Conservation (phyloP, 2,113 vertebrate species). For the Paramormyrops kingsleyae region DNA sequence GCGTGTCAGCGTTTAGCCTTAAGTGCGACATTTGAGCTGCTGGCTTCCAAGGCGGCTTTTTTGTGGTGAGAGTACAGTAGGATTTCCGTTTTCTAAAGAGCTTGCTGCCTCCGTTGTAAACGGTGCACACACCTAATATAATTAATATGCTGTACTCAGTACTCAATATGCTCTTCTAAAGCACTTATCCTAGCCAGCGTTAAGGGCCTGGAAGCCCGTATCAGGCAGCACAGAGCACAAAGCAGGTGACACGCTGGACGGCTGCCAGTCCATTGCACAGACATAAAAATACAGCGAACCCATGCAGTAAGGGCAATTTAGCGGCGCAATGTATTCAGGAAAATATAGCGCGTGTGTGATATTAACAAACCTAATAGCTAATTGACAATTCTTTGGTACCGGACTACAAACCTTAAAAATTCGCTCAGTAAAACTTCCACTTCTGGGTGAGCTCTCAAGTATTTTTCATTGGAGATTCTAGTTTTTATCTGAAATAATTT, state of each 20-base stretch:
- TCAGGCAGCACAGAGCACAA: background rate
- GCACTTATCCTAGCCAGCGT: too few species aligned
- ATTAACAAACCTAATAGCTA: background rate
- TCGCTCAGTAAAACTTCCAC: conserved; percentile 61
- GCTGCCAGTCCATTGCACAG: background rate
- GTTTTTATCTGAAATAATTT: conserved; percentile 61
- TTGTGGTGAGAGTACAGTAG: background rate
- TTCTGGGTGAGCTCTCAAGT: conserved; percentile 69
- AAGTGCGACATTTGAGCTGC: background rate
- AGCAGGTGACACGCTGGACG: background rate
- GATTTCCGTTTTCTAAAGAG: background rate
- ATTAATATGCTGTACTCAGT: too few species aligned
- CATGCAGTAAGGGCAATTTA: background rate
- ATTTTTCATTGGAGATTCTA: conserved; percentile 69
- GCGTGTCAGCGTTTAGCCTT: background rate
- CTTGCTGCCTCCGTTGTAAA: background rate
- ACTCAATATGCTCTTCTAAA: too few species aligned
- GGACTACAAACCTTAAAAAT: conserved; percentile 64
- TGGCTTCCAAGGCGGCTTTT: background rate
- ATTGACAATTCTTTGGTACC: background rate
- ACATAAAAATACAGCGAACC: background rate
- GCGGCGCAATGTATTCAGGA: background rate
- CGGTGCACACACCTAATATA: too few species aligned
- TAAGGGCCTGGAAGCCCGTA: too few species aligned
- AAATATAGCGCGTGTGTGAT: background rate